Evolutionary conservation across 1,140 invertebrate genomes (phyloP).

Genomic region (Rhizoglyphus robini): DNA sequence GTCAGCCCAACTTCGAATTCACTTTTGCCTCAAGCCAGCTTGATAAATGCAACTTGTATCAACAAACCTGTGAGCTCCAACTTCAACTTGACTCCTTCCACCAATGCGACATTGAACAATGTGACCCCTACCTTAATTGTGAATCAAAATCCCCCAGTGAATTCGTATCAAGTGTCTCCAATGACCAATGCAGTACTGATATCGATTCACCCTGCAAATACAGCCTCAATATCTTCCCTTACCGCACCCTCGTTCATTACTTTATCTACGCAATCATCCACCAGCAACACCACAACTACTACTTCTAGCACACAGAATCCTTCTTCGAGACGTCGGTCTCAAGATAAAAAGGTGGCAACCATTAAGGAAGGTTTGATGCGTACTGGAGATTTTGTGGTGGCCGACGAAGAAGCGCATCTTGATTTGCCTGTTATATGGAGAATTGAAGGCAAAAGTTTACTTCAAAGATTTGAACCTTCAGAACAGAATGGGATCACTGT

Average conservation of each 20-base stretch:
- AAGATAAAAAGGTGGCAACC: constrained; percentile 21
- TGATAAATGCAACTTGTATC: background rate
- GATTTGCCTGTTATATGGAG: constrained; percentile 68
- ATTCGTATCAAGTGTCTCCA: constrained; percentile 13
- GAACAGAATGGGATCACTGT: constrained; percentile 60
- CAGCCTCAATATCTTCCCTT: background rate
- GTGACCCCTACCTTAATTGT: constrained; percentile 7
- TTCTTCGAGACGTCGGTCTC: constrained; percentile 19
- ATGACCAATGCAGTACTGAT: constrained; percentile 12
- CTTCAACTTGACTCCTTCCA: background rate
- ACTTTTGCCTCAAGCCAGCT: background rate
- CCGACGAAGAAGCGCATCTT: constrained; percentile 54
- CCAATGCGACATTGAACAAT: background rate
- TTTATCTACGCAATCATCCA: background rate
- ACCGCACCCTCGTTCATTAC: background rate
- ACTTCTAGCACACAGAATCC: constrained; percentile 11
- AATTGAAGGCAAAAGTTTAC: constrained; percentile 66
- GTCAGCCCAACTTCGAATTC: background rate
- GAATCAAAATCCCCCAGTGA: background rate
- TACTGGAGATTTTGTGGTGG: constrained; percentile 61
- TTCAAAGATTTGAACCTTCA: constrained; percentile 74
- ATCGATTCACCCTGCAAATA: constrained; percentile 13
- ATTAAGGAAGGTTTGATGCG: constrained; percentile 40
- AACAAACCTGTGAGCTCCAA: background rate
- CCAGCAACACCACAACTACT: constrained; percentile 5